phyloP scores from a whole-genome alignment of 2,888 invertebrate genomes.

The Exephanes ischioxanthus region DNA sequence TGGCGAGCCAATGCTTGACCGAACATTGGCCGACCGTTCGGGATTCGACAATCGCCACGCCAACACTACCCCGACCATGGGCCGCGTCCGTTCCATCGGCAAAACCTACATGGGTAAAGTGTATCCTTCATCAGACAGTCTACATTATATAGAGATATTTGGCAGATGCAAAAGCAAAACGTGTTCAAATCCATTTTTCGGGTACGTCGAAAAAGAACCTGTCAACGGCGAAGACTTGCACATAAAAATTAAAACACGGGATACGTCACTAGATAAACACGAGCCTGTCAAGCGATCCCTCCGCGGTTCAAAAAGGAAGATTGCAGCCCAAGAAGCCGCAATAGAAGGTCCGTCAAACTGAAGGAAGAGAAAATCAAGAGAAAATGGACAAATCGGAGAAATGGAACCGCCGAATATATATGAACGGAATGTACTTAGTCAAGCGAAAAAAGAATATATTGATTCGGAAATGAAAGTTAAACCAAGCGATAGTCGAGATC shows the following conservation, averaged over 20 bases:
- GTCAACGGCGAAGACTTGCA: slow-evolving; percentile 7
- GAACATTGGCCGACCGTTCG: too few species aligned
- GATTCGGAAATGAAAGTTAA: slow-evolving; percentile 40
- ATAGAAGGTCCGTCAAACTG: slow-evolving; percentile 44
- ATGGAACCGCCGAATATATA: slow-evolving; percentile 28
- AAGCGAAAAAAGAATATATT: slow-evolving; percentile 37
- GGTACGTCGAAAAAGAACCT: slow-evolving; percentile 34
- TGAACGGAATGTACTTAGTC: slow-evolving; percentile 37
- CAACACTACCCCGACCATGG: too few species aligned
- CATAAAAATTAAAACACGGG: slow-evolving; percentile 49
- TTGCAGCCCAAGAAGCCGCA: slow-evolving; percentile 35
- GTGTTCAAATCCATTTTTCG: slow-evolving; percentile 53
- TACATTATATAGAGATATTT: slow-evolving; percentile 34
- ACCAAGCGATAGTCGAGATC: slow-evolving; percentile 44
- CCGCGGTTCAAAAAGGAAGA: slow-evolving; percentile 31
- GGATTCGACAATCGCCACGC: too few species aligned
- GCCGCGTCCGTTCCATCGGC: too few species aligned
- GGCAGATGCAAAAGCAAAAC: slow-evolving; percentile 51
- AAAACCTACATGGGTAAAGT: slow-evolving; percentile 17
- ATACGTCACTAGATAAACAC: slow-evolving; percentile 50
- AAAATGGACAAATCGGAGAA: slow-evolving; percentile 10
- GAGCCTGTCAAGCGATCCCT: slow-evolving; percentile 55
- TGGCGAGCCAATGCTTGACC: too few species aligned
- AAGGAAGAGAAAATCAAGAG: slow-evolving; percentile 44
- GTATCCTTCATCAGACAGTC: slow-evolving; percentile 15